These are phyloP conservation scores for Hydrochoerus hydrochaeris DNA, from an alignment of 2,113 vertebrate genomes.

Conservation along the genomic window DNA sequence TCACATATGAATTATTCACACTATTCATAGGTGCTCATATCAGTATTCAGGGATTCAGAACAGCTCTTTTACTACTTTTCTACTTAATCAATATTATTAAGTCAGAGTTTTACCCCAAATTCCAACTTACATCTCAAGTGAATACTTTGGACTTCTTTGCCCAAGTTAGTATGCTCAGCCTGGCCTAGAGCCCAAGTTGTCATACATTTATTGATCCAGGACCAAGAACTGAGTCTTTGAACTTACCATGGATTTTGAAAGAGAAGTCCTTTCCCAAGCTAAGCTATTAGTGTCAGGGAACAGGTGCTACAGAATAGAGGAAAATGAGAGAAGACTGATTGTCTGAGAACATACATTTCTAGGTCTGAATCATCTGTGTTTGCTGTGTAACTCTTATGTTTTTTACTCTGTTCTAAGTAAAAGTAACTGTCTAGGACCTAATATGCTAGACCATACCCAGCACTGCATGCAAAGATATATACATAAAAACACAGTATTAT, in stretches of 20 bases:
- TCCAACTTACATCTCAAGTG: not conserved
- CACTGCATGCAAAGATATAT: not conserved
- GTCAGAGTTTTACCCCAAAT: constrained; percentile 35
- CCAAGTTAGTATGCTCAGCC: not conserved
- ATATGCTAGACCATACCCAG: not conserved
- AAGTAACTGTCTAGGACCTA: not conserved
- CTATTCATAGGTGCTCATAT: not conserved
- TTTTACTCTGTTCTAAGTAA: constrained; percentile 41
- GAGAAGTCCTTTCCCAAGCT: not conserved
- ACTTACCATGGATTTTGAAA: not conserved
- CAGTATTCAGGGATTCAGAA: constrained; percentile 26
- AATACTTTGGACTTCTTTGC: not conserved
- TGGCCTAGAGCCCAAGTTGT: not conserved
- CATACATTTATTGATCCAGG: not conserved
- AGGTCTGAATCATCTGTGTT: constrained; percentile 14
- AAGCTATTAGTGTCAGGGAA: constrained; percentile 14
- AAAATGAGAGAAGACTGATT: not conserved
- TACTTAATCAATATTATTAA: constrained; percentile 30
- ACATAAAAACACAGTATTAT: not conserved
- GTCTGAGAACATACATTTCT: not conserved
- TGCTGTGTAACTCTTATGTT: not conserved
- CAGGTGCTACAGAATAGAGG: not conserved
- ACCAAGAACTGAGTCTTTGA: constrained; percentile 3
- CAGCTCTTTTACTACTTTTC: constrained; percentile 21
- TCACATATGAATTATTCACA: not conserved